Evolutionary conservation across 2,113 vertebrate species (phyloP).

Genomic region (Apeltes quadracus): DNA sequence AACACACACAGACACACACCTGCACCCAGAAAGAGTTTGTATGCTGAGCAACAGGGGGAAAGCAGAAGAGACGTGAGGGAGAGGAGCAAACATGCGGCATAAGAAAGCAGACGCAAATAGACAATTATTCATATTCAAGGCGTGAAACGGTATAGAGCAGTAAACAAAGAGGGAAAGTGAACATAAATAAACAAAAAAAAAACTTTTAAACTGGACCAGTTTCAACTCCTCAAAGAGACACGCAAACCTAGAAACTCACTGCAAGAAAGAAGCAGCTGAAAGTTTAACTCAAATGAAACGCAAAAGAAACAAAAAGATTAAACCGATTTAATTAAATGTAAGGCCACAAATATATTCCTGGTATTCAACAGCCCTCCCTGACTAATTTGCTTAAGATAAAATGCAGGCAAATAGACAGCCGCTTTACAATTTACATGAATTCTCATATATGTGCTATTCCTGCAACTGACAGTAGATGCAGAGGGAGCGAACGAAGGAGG

Average conservation of each 20-base stretch:
- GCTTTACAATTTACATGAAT: background rate
- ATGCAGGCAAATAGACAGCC: background rate
- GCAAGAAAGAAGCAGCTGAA: constrained; percentile 18
- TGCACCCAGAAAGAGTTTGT: constrained; percentile 18
- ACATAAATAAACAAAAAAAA: background rate
- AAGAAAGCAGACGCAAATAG: constrained; percentile 2
- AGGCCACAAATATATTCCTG: background rate
- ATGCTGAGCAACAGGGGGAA: constrained; percentile 17
- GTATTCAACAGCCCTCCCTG: background rate
- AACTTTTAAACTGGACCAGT: background rate
- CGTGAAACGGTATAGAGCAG: background rate
- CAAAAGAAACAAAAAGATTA: constrained; percentile 52
- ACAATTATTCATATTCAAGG: background rate
- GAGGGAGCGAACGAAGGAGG: constrained; percentile 21
- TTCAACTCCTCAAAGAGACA: background rate
- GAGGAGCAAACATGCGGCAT: constrained; percentile 5
- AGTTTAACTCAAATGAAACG: constrained; percentile 41
- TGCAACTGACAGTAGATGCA: background rate
- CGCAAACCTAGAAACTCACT: constrained; percentile 29
- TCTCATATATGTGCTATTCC: constrained; percentile 11
- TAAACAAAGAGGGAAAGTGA: background rate
- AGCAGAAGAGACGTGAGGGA: background rate
- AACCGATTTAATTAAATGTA: constrained; percentile 20
- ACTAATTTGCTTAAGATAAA: background rate
- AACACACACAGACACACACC: constrained; percentile 15